Evolutionary conservation across 2,113 vertebrate genomes (phyloP).

Genomic region (Prinia subflava): DNA sequence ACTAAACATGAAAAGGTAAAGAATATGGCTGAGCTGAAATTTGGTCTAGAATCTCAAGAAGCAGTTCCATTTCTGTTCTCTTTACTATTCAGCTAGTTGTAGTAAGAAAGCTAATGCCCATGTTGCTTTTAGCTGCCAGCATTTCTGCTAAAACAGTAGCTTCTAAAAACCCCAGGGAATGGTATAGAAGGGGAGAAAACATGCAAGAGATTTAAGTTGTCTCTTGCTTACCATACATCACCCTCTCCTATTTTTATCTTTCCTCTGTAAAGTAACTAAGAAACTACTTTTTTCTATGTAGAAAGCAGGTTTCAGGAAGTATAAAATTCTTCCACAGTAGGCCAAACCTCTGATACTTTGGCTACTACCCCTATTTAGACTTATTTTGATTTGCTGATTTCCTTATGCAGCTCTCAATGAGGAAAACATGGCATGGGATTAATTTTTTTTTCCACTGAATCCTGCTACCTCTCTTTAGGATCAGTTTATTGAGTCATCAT

Average conservation of each 20-base stretch:
- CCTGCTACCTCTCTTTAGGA: neutral
- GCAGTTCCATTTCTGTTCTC: neutral
- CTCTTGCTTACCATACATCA: neutral
- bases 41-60: neutral
- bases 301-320: neutral
- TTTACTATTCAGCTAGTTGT: neutral
- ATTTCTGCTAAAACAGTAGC: neutral
- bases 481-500: neutral
- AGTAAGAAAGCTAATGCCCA: neutral
- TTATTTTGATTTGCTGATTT: neutral
- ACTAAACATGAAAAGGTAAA: neutral
- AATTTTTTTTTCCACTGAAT: neutral
- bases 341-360: neutral
- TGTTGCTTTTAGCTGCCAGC: neutral
- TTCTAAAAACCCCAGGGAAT: neutral
- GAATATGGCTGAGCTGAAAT: neutral
- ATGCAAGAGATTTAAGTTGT: neutral
- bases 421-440: neutral
- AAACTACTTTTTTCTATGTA: too few relatives aligned
- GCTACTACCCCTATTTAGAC: neutral
- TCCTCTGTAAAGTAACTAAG: neutral
- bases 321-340: neutral
- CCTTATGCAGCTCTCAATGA: neutral
- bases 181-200: neutral
- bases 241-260: neutral